Evolutionary conservation across 2,888 invertebrate species (phyloP).

Genomic region (Buathra laborator): DNA sequence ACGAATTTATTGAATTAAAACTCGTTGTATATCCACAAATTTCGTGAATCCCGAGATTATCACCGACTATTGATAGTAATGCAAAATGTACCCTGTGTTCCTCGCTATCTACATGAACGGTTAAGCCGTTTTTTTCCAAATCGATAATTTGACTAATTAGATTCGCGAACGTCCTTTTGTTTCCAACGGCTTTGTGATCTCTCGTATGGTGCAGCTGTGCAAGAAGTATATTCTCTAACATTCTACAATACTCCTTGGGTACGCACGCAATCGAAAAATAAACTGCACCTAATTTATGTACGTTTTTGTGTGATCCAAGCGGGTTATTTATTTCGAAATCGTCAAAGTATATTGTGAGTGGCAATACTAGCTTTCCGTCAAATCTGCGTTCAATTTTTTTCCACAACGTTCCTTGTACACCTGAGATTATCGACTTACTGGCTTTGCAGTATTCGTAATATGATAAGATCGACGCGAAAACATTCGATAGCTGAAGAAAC

Average conservation of each 20-base stretch:
- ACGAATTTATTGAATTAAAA: slow-evolving; percentile 31
- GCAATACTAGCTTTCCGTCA: slow-evolving; percentile 54
- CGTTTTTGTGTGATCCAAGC: slow-evolving; percentile 50
- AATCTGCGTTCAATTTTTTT: slow-evolving; percentile 46
- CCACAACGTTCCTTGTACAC: slow-evolving; percentile 58
- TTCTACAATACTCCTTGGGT: slow-evolving; percentile 60
- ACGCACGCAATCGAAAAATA: slow-evolving; percentile 58
- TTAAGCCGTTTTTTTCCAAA: slow-evolving; percentile 38
- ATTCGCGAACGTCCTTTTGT: slow-evolving; percentile 39
- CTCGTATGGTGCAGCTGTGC: slow-evolving; percentile 55
- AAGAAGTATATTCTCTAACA: slow-evolving; percentile 64
- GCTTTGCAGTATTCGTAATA: slow-evolving; percentile 30
- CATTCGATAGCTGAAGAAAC: slow-evolving; percentile 66
- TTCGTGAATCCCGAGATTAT: slow-evolving; percentile 37
- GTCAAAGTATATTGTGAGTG: slow-evolving; percentile 58
- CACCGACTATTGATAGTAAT: slow-evolving; percentile 36
- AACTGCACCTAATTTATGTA: slow-evolving; percentile 63
- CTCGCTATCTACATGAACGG: background rate
- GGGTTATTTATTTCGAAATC: slow-evolving; percentile 32
- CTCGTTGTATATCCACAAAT: slow-evolving; percentile 31
- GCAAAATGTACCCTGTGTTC: slow-evolving; percentile 36
- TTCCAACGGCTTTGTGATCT: slow-evolving; percentile 52
- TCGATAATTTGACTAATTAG: slow-evolving; percentile 46
- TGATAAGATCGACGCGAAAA: slow-evolving; percentile 51
- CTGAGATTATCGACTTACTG: slow-evolving; percentile 29